Percentiles rank a stretch among this genome's conserved stretches.
Conservation (phyloP, 2,113 vertebrate species). For the Erythrocercus mccallii region DNA sequence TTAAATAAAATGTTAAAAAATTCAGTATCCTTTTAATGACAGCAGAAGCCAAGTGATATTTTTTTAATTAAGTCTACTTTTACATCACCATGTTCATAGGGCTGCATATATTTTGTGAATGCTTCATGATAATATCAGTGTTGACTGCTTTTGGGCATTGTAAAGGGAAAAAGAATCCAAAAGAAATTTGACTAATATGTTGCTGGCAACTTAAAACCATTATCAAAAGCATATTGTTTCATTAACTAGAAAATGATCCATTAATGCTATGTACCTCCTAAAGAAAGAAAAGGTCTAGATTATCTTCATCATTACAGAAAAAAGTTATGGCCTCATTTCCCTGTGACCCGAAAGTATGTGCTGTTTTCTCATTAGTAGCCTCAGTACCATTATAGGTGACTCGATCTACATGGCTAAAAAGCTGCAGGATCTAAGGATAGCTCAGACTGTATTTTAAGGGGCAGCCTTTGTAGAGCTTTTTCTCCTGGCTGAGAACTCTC, state of each 20-base stretch:
- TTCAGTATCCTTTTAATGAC: neutral
- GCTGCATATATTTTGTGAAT: slow-evolving; percentile 18
- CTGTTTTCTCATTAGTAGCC: neutral
- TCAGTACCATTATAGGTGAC: neutral
- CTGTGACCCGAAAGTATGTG: neutral
- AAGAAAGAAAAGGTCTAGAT: neutral
- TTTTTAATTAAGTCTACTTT: slow-evolving; percentile 47
- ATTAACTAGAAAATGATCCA: neutral
- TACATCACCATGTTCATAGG: slow-evolving; percentile 6
- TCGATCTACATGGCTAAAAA: neutral
- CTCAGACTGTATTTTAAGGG: neutral
- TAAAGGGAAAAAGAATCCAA: slow-evolving; percentile 37
- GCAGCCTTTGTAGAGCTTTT: neutral
- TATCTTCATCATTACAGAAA: neutral
- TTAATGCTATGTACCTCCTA: neutral
- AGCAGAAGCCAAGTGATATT: slow-evolving; percentile 21
- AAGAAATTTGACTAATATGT: slow-evolving; percentile 41
- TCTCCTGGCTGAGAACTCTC: neutral
- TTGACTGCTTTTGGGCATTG: slow-evolving; percentile 38
- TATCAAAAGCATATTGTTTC: slow-evolving; percentile 51
- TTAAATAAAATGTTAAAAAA: neutral
- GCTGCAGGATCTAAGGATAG: neutral
- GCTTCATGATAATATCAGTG: slow-evolving; percentile 16
- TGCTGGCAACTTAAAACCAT: slow-evolving; percentile 30
- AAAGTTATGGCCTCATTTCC: neutral